Conservation (phyloP, 2,797 vertebrate species). For the Manis javanica region DNA sequence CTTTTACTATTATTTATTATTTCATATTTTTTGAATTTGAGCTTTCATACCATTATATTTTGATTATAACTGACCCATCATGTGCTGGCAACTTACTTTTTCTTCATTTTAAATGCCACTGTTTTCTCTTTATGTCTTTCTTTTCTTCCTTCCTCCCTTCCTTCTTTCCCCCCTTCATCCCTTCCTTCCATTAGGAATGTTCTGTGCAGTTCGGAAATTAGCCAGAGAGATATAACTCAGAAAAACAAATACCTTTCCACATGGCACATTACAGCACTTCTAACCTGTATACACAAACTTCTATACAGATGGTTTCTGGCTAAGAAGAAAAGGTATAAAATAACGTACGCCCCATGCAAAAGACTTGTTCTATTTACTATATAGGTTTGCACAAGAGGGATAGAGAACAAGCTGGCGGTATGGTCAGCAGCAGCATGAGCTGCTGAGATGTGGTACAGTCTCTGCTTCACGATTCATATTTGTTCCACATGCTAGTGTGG, state of each 20-base stretch:
- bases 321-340: not conserved
- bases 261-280: not conserved
- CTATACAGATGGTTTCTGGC: not conserved
- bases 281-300: not conserved
- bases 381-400: not conserved
- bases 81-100: not conserved
- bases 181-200: not conserved
- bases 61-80: not conserved
- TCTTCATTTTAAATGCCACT: not conserved
- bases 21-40: not conserved
- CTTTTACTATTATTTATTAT: not conserved
- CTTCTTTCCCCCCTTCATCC: too few species aligned
- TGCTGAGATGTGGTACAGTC: rapidly evolving
- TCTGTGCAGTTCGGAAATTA: not conserved
- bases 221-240: not conserved
- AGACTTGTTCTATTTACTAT: not conserved
- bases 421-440: not conserved
- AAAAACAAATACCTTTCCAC: not conserved
- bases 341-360: not conserved
- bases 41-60: not conserved
- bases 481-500: too few species aligned
- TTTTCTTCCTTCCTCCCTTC: not conserved
- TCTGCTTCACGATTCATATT: rapidly evolving
- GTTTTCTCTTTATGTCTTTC: rapidly evolving
- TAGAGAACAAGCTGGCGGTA: not conserved